Percentiles rank a stretch among this genome's conserved stretches.
phyloP scores from a whole-genome alignment of 2,113 vertebrate genomes.

The Tylochromis polylepis region DNA sequence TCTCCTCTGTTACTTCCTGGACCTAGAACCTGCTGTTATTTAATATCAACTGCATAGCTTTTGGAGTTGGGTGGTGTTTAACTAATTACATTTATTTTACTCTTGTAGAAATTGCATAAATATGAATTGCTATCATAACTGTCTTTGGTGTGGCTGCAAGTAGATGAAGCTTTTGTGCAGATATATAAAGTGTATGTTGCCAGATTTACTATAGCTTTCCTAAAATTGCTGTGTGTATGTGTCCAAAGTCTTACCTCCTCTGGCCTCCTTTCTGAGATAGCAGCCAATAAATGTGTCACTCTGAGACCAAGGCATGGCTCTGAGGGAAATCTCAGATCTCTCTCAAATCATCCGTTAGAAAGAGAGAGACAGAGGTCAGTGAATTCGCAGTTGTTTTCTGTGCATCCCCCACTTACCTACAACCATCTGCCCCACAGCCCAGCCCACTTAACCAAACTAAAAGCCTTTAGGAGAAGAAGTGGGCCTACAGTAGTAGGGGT shows the following conservation, averaged over 20 bases:
- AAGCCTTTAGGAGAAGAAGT: conserved; percentile 14
- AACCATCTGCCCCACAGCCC: conserved; percentile 20
- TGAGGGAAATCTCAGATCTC: conserved; percentile 24
- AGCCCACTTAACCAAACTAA: conserved; percentile 46
- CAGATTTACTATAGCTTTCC: neutral
- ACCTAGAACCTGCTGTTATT: conserved; percentile 23
- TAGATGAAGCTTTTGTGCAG: neutral
- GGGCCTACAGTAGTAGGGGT: neutral
- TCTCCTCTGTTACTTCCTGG: conserved; percentile 13
- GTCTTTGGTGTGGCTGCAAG: neutral
- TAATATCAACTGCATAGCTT: conserved; percentile 3
- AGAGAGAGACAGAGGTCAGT: conserved; percentile 7
- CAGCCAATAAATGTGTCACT: conserved; percentile 45
- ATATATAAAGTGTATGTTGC: neutral
- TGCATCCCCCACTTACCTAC: conserved; percentile 15
- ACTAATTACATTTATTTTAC: neutral
- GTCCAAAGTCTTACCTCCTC: neutral
- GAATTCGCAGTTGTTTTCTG: conserved; percentile 5
- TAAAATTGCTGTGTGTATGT: neutral
- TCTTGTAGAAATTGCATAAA: neutral
- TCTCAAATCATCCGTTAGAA: conserved; percentile 37
- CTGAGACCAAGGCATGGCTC: conserved; percentile 18
- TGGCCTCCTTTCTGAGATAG: conserved; percentile 3
- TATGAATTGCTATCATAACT: neutral
- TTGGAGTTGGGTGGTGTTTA: neutral